Base-by-base conservation (phyloP, 2,113 vertebrate genomes). In the Tonatia bakeri region DNA sequence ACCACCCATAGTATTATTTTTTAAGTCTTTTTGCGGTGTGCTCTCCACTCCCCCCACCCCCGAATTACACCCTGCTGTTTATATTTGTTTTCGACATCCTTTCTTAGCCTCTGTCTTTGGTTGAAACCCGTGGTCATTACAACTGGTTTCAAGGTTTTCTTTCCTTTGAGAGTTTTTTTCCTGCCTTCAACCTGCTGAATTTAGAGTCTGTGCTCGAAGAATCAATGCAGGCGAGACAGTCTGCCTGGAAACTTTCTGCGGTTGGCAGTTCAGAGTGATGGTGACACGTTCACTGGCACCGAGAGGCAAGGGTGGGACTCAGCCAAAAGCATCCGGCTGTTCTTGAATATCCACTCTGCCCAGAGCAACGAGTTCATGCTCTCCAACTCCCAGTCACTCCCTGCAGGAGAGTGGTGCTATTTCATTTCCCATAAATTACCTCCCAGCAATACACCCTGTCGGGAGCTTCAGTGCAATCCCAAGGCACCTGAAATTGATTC, bases 311-410 rank as follows among this genome's bases (percentile, higher is more conserved):
- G 92, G 76, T 0, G 24, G 59, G 40, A 8, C 75, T 61, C 28
- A 4, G 31, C 24, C 61, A 8, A 59, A 85, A 73, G 81, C 95
- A 91, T 72, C 87, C n/a, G 7, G 93, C 45, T 40, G 76, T 90
- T 97, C 97, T 54, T 15, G 94, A 97, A 88, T 45, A 24, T 94
- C 65, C 45, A 85, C 69, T 80, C 77, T 56, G 40, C 40, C 65
- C 77, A 22, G 64, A 92, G 56, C 70, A 43, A 77, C 1, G 17
- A 70, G 26, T 28, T 47, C 94, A 54, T 2, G 3, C 38, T 4
- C 20, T 26, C 26, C 86, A 33, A n/a, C 79, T 59, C 91, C 85
- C 72, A 38, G 81, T 84, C 84, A 50, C 84, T 90, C 96, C 93
- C 47, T 26, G 16, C 10, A 36, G 26, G 83, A 84, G 73, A 93